These are phyloP conservation scores for Drosophila mulleri DNA, from an alignment of 2,888 invertebrate species.

Conservation along the genomic window DNA sequence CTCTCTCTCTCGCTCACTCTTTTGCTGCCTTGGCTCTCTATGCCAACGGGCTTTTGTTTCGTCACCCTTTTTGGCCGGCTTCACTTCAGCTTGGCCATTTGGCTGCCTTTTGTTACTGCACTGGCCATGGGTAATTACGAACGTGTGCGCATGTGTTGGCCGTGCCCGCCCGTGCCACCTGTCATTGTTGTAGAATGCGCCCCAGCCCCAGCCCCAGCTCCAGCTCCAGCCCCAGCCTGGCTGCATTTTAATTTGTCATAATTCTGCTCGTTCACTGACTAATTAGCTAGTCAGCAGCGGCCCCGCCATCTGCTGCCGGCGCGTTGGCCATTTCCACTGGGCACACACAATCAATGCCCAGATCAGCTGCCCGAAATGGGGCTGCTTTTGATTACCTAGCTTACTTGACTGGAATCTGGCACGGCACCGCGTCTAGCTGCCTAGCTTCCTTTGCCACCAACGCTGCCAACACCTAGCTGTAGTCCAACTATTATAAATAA, in stretches of 20 bases:
- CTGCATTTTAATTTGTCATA: conserved; percentile 77
- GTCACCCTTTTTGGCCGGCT: conserved; percentile 62
- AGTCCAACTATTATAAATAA: background rate
- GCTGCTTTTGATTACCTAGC: conserved; percentile 12
- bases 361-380: conserved; percentile 5
- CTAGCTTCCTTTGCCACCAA: background rate
- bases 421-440: conserved; percentile 2
- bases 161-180: conserved; percentile 36
- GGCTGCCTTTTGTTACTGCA: conserved; percentile 73
- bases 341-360: conserved; percentile 21
- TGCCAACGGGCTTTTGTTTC: conserved; percentile 65
- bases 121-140: conserved; percentile 70
- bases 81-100: conserved; percentile 48
- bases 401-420: conserved; percentile 22
- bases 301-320: conserved; percentile 19
- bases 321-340: conserved; percentile 17
- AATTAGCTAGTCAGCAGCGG: conserved; percentile 65
- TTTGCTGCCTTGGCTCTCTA: conserved; percentile 9
- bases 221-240: conserved; percentile 8
- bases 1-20: background rate
- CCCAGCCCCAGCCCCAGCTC: conserved; percentile 1
- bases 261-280: conserved; percentile 66
- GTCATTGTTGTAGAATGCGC: conserved; percentile 50
- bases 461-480: background rate
- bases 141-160: conserved; percentile 61